These are phyloP conservation scores for Petaurus breviceps DNA, from an alignment of 2,113 vertebrate genomes.

Conservation along the genomic window DNA sequence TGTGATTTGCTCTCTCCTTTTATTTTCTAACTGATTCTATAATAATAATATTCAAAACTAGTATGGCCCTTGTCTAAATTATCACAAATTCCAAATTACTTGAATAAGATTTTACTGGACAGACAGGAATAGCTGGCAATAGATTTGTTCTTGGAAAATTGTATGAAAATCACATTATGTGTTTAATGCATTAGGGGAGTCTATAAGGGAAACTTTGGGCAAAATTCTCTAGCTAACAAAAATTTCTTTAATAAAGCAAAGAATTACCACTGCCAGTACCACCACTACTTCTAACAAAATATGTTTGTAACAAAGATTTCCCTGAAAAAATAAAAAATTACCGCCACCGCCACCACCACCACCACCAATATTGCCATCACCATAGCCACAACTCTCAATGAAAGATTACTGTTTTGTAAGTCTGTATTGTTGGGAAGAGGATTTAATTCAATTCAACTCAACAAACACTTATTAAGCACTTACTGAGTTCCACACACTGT, in stretches of 20 bases:
- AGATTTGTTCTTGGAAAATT: slow-evolving; percentile 61
- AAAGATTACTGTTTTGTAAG: background rate
- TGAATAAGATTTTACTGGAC: slow-evolving; percentile 53
- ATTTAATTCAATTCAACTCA: background rate
- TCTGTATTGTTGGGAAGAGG: background rate
- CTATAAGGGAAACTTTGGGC: slow-evolving; percentile 53
- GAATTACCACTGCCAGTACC: slow-evolving; percentile 5
- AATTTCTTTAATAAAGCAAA: slow-evolving; percentile 59
- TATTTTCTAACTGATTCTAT: slow-evolving; percentile 67
- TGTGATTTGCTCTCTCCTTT: slow-evolving; percentile 69
- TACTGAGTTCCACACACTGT: background rate
- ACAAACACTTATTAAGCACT: background rate
- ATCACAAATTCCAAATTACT: slow-evolving; percentile 70
- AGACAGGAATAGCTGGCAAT: slow-evolving; percentile 45
- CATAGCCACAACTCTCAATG: background rate
- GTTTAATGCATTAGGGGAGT: background rate
- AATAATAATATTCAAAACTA: slow-evolving; percentile 21
- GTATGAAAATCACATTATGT: slow-evolving; percentile 66
- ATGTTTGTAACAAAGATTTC: background rate
- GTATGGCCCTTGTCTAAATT: slow-evolving; percentile 62
- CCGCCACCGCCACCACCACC: background rate
- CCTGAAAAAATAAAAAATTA: background rate
- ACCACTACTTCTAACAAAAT: too few species aligned
- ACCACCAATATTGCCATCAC: background rate
- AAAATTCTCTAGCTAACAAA: background rate